A percentile compares a stretch with the other conserved stretches of the same genome.
Evolutionary conservation across 2,888 invertebrate species (phyloP).

Genomic region (Cordilura impudica): DNA sequence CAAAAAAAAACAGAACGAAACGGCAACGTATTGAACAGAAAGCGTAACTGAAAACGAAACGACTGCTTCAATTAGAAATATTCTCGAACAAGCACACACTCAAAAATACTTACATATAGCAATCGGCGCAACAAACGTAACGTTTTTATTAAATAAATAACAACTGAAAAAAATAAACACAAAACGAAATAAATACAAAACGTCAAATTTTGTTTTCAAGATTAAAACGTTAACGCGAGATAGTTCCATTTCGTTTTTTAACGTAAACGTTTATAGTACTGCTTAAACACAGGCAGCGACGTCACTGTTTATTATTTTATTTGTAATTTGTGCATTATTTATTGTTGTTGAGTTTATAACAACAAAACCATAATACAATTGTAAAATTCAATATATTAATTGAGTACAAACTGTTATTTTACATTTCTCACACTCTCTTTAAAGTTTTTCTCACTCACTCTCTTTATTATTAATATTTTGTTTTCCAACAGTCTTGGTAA

Average conservation of each 20-base stretch:
- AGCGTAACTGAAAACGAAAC: constrained; percentile 34
- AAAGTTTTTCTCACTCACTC: neutral
- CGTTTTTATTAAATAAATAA: neutral
- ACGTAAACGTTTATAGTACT: constrained; percentile 1
- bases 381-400: neutral
- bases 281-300: neutral
- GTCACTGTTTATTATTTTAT: neutral
- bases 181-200: neutral
- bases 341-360: constrained; percentile 2
- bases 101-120: neutral
- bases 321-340: neutral
- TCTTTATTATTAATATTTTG: neutral
- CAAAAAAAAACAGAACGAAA: constrained; percentile 5
- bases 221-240: constrained; percentile 10
- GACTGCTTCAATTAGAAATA: neutral
- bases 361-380: neutral
- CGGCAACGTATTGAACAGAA: constrained; percentile 37
- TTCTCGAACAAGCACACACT: neutral
- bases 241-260: neutral
- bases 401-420: neutral
- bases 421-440: neutral
- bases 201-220: neutral
- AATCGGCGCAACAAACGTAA: neutral
- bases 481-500: neutral
- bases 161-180: neutral